Base-by-base conservation (phyloP, 2,888 invertebrate species). In the Nyleta sp. region DNA sequence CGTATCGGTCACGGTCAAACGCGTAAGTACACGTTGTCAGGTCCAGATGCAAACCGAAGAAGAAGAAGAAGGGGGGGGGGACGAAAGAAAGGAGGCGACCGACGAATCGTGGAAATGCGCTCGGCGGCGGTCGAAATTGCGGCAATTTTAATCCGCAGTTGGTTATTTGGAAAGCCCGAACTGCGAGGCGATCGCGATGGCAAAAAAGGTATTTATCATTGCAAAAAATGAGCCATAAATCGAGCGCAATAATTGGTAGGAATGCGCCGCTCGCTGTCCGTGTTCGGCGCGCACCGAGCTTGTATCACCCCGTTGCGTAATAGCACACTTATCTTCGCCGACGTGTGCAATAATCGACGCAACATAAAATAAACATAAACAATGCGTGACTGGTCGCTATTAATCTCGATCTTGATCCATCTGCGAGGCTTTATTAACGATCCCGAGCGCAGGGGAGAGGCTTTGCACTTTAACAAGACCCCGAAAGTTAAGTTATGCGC, bases 401-500 rank as follows among this genome's bases (percentile, higher is more conserved):
- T 75, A 79, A 75, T 75, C 75, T 72, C 68, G 60, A 75, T 79
- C 64, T 70, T 57, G 76, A 65, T 65, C 59, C 53, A 68, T 68
- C 65, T 40, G 35, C 46, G 62, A 40, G 74, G 57, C 65, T 73
- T 74, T 71, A 75, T 75, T 67, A 75, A 75, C 78, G 74, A 70
- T 22, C 24, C 55, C 72, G 35, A 48, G 52, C 40, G 44, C 44
- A 20, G 44, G 55, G 53, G 18, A 24, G 22, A 42, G 67, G 35
- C 48, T 40, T 64, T 64, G 50, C 67, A 67, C 77, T 74, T 81
- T 81, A 81, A 81, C 74, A 48, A 81, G 80, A 67, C 57, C 55
- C 67, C 81, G 79, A 84, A 84, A 86, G 84, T 84, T 73, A 64
- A 79, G 71, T 81, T 81, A 78, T 80, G 74, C 76, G 78, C 40